Base-by-base conservation (phyloP, 2,888 invertebrate species). In the Creontiades dilutus region DNA sequence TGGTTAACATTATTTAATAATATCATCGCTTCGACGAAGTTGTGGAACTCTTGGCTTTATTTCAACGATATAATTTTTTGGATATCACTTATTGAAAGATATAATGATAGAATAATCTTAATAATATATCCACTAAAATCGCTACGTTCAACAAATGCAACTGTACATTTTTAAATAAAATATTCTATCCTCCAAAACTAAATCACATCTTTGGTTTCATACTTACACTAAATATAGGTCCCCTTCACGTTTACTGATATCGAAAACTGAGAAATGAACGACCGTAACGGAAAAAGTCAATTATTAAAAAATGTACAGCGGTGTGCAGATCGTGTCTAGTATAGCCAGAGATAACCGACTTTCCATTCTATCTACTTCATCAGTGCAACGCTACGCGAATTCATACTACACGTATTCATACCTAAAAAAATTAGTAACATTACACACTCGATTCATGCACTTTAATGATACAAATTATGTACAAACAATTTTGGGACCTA, bases 401-500 rank as follows among this genome's bases (percentile, higher is more conserved):
- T 68, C 27, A 61, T n/a, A 61, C 61, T 68, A 23, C 3, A 68
- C 68, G n/a, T 68, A 68, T 13, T 68, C 68, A 68, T 19, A 68
- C 68, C 61, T 68, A 68, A 23, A 68, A 68, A 68, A 68, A 68
- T 16, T 16, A 68, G 13, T 68, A 19, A 7, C 12, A 68, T 68
- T 68, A 68, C 23, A 68, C 68, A 68, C 68, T 68, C 27, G 68
- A 68, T n/a, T 2, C 16, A 57, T 68, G 68, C 68, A 68, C 68
- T n/a, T 37, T 23, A 68, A 23, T 9, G 13, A 68, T 68, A 68
- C 12, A 68, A 68, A 68, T 68, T 68, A 68, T 68, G 23, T 68
- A 68, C 68, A 68, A 68, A 11, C 68, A 68, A 55, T 47, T 75
- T 61, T 88, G 90, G 90, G 90, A 90, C 90, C 87, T 90, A 90